Evolutionary conservation across 92 coral and sea anemone species (phyloP).

Genomic region (Parazoanthus darwini): DNA sequence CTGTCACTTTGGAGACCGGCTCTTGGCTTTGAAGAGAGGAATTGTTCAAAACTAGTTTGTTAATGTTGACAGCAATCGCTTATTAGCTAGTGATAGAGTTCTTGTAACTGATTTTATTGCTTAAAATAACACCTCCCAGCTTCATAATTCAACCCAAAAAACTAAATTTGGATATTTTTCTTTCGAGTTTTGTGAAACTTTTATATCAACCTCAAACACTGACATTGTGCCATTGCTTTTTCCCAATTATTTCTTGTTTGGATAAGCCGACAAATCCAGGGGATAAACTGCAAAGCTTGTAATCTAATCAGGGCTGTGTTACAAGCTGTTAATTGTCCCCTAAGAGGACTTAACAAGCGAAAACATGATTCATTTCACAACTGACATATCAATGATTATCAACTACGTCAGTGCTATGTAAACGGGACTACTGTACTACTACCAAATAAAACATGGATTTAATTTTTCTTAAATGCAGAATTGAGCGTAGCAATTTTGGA

Average conservation of each 20-base stretch:
- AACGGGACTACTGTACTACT: no score
- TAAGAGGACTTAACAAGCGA: neutral
- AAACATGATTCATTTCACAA: neutral
- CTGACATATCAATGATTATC: no score
- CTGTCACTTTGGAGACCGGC: conserved; percentile 21
- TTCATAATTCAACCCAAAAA: no score
- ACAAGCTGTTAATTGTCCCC: conserved; percentile 3
- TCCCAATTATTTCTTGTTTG: neutral
- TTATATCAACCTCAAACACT: neutral
- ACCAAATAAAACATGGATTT: no score
- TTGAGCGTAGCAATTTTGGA: no score
- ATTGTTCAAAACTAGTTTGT: conserved; percentile 15
- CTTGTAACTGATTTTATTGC: neutral
- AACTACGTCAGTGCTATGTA: no score
- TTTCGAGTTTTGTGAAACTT: no score
- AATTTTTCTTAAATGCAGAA: no score
- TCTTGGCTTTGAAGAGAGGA: conserved; percentile 3
- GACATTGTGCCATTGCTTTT: neutral
- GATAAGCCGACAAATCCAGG: neutral
- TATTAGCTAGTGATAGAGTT: neutral
- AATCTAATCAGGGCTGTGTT: neutral
- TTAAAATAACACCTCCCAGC: neutral
- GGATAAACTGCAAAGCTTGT: neutral
- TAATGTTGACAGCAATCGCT: neutral
- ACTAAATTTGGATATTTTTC: no score